These are phyloP conservation scores for Diachasma alloeum DNA, from an alignment of 1,140 invertebrate species.

Conservation along the genomic window DNA sequence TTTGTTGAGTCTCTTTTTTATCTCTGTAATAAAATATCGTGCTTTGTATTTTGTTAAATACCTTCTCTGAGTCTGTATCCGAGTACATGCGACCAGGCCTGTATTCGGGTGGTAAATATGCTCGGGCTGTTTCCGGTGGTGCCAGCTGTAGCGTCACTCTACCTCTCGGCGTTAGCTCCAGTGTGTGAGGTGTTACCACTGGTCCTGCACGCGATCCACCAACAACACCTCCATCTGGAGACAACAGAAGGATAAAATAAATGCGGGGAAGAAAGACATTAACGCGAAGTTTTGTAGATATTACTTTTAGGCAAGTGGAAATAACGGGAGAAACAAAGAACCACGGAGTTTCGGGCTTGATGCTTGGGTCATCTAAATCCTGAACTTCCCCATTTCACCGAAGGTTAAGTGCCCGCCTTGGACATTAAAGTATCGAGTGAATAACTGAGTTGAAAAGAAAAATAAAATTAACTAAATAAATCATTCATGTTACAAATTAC, in stretches of 20 bases:
- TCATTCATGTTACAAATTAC: too few species aligned
- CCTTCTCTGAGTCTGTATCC: constrained; percentile 70
- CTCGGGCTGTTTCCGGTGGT: constrained; percentile 63
- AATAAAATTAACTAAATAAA: too few species aligned
- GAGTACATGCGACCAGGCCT: constrained; percentile 64
- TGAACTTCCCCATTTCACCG: not conserved
- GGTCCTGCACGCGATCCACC: constrained; percentile 63
- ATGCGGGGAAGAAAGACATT: not conserved
- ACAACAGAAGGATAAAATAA: constrained; percentile 15
- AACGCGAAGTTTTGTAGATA: too few species aligned
- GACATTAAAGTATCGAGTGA: not conserved
- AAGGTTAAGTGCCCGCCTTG: too few species aligned
- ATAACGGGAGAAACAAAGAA: not conserved
- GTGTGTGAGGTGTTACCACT: constrained; percentile 65
- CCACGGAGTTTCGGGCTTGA: not conserved
- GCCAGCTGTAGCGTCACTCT: constrained; percentile 63
- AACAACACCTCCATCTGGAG: constrained; percentile 67
- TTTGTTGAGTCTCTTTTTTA: not conserved
- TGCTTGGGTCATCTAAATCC: not conserved
- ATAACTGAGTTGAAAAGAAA: too few species aligned
- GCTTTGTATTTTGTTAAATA: constrained; percentile 36
- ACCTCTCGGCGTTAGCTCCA: constrained; percentile 65
- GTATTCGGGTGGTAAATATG: constrained; percentile 69
- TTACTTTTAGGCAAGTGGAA: not conserved
- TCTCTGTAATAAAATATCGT: not conserved